Conservation (phyloP, 2,113 vertebrate genomes). For the Halichoerus grypus region DNA sequence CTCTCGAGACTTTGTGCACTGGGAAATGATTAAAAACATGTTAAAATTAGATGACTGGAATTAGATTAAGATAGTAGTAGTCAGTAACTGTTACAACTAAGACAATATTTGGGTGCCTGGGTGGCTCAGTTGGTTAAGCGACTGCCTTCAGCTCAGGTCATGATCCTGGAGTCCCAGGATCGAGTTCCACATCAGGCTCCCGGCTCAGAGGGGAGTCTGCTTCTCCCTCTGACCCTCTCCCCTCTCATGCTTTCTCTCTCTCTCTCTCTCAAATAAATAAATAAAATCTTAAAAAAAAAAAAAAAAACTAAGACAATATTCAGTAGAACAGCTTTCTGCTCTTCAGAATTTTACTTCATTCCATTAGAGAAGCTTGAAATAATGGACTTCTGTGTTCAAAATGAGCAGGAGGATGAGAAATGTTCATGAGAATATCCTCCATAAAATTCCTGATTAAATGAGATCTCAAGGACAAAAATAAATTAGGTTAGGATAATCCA, state of each 20-base stretch:
- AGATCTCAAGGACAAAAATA: not conserved
- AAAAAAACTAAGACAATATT: not conserved
- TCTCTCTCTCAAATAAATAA: too few species aligned
- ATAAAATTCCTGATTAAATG: not conserved
- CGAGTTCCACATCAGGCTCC: too few species aligned
- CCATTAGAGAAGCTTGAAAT: not conserved
- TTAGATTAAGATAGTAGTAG: not conserved
- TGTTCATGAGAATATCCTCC: not conserved
- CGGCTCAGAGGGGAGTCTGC: too few species aligned
- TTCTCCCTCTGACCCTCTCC: too few species aligned
- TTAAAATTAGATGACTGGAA: constrained; percentile 23
- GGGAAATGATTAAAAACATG: not conserved
- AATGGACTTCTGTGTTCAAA: not conserved
- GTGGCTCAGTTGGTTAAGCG: too few species aligned
- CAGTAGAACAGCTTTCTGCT: not conserved
- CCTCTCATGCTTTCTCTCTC: too few species aligned
- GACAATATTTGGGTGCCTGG: not conserved
- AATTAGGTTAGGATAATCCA: constrained; percentile 3
- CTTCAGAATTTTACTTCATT: constrained; percentile 18
- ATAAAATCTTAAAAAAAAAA: too few species aligned
- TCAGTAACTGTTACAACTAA: not conserved
- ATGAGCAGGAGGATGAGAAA: not conserved
- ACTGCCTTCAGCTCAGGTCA: too few species aligned
- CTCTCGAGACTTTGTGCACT: not conserved
- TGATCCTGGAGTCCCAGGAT: too few species aligned